A percentile compares a stretch with the other conserved stretches of the same genome.
Evolutionary conservation across 2,888 invertebrate species (phyloP).

Genomic region (Acleris literana): DNA sequence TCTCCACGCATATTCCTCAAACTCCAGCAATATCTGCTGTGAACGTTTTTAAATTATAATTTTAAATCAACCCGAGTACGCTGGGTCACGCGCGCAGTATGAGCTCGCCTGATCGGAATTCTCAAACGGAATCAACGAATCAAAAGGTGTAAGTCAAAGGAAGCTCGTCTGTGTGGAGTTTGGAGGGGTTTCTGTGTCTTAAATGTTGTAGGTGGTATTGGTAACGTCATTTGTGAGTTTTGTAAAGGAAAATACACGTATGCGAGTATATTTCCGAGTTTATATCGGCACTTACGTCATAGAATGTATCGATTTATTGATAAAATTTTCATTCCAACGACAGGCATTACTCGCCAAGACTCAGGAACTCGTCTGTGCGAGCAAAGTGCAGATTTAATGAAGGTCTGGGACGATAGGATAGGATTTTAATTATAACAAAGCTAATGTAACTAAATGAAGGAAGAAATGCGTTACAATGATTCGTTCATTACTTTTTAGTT

Average conservation of each 20-base stretch:
- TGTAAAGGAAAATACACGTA: too few relatives aligned
- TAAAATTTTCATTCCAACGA: too few relatives aligned
- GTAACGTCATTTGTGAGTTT: too few relatives aligned
- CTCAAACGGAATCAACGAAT: conserved; percentile 45
- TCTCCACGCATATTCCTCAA: conserved; percentile 8
- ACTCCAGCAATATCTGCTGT: conserved; percentile 28
- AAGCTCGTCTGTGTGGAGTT: conserved; percentile 16
- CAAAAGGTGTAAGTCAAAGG: conserved; percentile 41
- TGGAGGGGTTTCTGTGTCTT: conserved; percentile 3
- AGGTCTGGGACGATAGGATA: too few relatives aligned
- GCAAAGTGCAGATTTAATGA: too few relatives aligned
- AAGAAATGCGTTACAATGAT: not conserved
- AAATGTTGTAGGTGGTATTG: not conserved
- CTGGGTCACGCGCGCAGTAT: conserved; percentile 56
- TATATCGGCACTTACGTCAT: too few relatives aligned
- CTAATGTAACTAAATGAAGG: not conserved
- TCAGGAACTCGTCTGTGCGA: too few relatives aligned
- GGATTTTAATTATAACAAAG: not conserved
- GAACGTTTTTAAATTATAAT: conserved; percentile 60
- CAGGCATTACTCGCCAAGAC: too few relatives aligned
- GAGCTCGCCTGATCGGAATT: conserved; percentile 51
- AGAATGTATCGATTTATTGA: too few relatives aligned
- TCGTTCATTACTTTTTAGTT: conserved; percentile 12
- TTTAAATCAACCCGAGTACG: conserved; percentile 62
- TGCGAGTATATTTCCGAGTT: too few relatives aligned